These are phyloP conservation scores for Polyommatus icarus DNA, from an alignment of 2,888 invertebrate genomes.

Conservation along the genomic window DNA sequence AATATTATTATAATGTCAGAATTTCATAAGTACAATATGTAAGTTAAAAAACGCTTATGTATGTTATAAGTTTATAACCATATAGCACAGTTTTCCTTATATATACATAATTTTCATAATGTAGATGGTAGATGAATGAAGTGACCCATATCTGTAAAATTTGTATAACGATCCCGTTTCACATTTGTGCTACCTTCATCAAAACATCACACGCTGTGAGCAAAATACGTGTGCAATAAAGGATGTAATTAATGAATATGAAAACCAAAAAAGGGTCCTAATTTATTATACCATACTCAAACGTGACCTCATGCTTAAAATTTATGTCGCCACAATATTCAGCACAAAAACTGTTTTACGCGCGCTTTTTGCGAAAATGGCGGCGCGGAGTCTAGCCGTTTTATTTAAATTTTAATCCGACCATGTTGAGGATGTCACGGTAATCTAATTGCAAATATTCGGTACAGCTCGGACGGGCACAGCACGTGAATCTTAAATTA, in stretches of 20 bases:
- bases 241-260: constrained; percentile 26
- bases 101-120: no score
- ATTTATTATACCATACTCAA: constrained; percentile 18
- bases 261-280: constrained; percentile 20
- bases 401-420: constrained; percentile 9
- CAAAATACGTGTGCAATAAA: constrained; percentile 21
- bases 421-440: not conserved
- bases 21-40: no score
- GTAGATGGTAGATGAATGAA: no score
- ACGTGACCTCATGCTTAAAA: constrained; percentile 23
- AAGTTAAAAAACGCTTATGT: no score
- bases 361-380: constrained; percentile 10
- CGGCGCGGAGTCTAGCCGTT: not conserved
- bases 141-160: no score
- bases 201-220: not conserved
- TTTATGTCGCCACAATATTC: constrained; percentile 16
- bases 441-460: constrained; percentile 31
- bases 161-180: not conserved
- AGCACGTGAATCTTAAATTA: constrained; percentile 27
- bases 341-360: constrained; percentile 26
- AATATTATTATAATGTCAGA: no score
- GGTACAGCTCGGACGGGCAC: constrained; percentile 15
- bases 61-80: no score
- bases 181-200: not conserved
- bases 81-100: no score